Evolutionary conservation across 2,888 invertebrate genomes (phyloP), one percentile per base, ranked within the genome.

Genomic region (Dryocosmus kuriphilus): DNA sequence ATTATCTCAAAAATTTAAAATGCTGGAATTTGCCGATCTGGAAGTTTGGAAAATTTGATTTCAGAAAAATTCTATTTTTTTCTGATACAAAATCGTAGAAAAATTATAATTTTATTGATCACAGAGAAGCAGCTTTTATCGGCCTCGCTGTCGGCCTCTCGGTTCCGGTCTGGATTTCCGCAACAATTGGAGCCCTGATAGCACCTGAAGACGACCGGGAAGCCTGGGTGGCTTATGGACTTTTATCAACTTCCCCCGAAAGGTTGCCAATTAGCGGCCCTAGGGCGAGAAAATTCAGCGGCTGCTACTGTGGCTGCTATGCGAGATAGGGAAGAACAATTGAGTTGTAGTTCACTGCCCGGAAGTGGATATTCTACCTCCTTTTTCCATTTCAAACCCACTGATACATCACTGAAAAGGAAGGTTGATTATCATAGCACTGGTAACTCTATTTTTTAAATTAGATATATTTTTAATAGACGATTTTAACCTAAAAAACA

Each of bases 341-440:
- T 71, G 86, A 94, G 96, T 77, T 95, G 96, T 85, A 97, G 96
- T 91, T 96, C 97, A 75, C 92, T 97, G 85, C 94, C 95, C 79
- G 96, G 95, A 76, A 96, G 96, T 71, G 96, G 97, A 79, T 97
- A 97, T 92, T 97, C 97, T 78, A 97, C 97, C 8, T 97, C 97
- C 19, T 98, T 98, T 92, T 97, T 97, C 92, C 97, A 97, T 93
- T 97, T 97, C 92, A 97, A 97, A 92, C 97, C 97, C 63, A 95
- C 96, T 83, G 96, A 96, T 90, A 95, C 96, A 89, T 95, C 95
- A 83, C 94, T 95, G 89, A 95, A 95, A 92, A 92, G 93, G 74
- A 92, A 92, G 86, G 92, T 94, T 87, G 93, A 93, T 78, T 88
- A 90, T 86, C 90, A 92, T 82, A 89, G 91, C 84, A 84, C 90